phyloP scores from a whole-genome alignment of 2,797 vertebrate genomes.

The Oryzias sinensis region DNA sequence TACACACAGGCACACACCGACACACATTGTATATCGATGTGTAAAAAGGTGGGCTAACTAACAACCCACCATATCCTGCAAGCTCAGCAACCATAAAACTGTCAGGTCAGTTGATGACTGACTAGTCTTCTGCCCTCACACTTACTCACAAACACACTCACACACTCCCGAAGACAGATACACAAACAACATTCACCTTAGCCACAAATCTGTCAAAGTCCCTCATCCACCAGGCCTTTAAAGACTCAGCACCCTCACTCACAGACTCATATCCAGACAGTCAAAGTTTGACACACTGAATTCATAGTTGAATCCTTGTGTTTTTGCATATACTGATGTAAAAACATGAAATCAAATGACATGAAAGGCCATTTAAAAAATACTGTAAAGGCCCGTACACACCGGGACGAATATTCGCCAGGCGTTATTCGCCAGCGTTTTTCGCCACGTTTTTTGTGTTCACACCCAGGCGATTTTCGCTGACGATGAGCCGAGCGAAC shows the following conservation, averaged over 20 bases:
- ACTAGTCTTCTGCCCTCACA: slow-evolving; percentile 33
- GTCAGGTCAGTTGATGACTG: slow-evolving; percentile 57
- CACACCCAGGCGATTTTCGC: no score
- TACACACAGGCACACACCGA: slow-evolving; percentile 22
- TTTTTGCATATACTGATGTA: no score
- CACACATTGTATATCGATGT: slow-evolving; percentile 30
- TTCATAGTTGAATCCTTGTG: no score
- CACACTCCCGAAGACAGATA: slow-evolving; percentile 24
- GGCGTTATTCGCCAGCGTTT: no score
- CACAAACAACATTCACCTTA: slow-evolving; percentile 42
- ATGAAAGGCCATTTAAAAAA: no score
- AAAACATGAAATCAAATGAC: no score
- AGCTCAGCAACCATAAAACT: slow-evolving; percentile 69
- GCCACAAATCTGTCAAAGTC: slow-evolving; percentile 49
- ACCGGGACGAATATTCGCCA: no score
- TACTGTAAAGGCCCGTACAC: no score
- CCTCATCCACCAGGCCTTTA: slow-evolving; percentile 15
- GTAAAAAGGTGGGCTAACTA: slow-evolving; percentile 46
- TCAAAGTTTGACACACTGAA: no score
- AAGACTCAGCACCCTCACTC: not conserved
- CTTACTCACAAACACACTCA: slow-evolving; percentile 30
- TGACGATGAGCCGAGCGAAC: no score
- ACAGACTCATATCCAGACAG: not conserved
- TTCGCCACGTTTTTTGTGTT: no score
- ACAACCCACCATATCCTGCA: slow-evolving; percentile 49